A percentile compares a stretch with the other conserved stretches of the same genome.
Evolutionary conservation across 2,797 vertebrate genomes (phyloP).

Genomic region (Microctenopoma lineatum): DNA sequence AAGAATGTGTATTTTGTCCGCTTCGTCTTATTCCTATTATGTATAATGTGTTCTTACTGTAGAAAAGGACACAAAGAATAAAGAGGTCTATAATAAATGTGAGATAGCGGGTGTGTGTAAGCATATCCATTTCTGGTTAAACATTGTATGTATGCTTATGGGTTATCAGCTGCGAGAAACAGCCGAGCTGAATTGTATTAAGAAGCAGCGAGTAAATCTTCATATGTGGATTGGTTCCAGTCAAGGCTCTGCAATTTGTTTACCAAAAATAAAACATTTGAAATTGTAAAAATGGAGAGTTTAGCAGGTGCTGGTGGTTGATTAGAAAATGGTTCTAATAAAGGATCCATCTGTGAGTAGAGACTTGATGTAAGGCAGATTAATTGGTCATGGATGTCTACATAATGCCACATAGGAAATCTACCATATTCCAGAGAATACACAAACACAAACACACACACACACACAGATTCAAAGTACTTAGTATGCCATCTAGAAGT

Average conservation of each 20-base stretch:
- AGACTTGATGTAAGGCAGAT: slow-evolving; percentile 82
- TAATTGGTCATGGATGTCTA: slow-evolving; percentile 85
- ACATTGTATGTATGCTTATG: slow-evolving; percentile 42
- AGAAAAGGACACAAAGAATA: slow-evolving; percentile 8
- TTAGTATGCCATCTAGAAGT: slow-evolving; percentile 84
- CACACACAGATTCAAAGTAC: slow-evolving; percentile 62
- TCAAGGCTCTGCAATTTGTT: slow-evolving; percentile 76
- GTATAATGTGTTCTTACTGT: slow-evolving; percentile 27
- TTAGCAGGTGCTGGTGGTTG: slow-evolving; percentile 78
- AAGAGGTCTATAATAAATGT: slow-evolving; percentile 27
- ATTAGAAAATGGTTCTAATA: slow-evolving; percentile 83
- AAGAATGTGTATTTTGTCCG: slow-evolving; percentile 50
- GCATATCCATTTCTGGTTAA: slow-evolving; percentile 46
- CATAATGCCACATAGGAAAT: slow-evolving; percentile 85
- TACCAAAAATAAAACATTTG: slow-evolving; percentile 79
- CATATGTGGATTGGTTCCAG: slow-evolving; percentile 78
- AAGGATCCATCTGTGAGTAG: slow-evolving; percentile 85
- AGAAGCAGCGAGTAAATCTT: slow-evolving; percentile 66
- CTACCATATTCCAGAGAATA: slow-evolving; percentile 75
- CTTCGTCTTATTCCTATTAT: slow-evolving; percentile 40
- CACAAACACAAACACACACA: slow-evolving; percentile 52
- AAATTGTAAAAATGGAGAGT: slow-evolving; percentile 72
- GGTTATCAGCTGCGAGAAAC: slow-evolving; percentile 44
- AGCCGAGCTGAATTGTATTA: slow-evolving; percentile 44
- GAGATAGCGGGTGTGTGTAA: slow-evolving; percentile 15